These are phyloP conservation scores for Artibeus jamaicensis DNA, from an alignment of 2,797 vertebrate genomes.

Conservation along the genomic window DNA sequence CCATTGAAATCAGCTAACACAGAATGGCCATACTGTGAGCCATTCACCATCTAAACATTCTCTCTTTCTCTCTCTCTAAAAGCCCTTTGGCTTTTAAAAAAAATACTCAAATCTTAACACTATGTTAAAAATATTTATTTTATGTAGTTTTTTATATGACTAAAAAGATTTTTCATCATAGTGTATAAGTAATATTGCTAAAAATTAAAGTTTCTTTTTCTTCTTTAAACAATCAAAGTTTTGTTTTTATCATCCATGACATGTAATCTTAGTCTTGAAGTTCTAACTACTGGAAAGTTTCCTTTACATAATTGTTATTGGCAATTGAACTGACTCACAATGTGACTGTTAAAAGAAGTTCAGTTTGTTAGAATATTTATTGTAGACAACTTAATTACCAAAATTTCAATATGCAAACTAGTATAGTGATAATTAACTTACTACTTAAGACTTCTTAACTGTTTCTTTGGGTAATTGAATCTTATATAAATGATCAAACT, in stretches of 20 bases:
- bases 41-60: neutral
- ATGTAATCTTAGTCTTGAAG: constrained; percentile 36
- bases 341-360: constrained; percentile 55
- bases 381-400: constrained; percentile 53
- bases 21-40: neutral
- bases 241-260: neutral
- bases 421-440: constrained; percentile 31
- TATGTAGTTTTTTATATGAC: neutral
- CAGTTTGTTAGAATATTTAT: constrained; percentile 37
- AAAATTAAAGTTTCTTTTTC: neutral
- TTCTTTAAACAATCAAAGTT: constrained; percentile 11
- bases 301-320: constrained; percentile 23
- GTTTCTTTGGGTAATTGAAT: neutral
- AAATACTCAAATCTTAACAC: neutral
- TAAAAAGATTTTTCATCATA: neutral
- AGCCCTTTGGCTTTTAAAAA: neutral
- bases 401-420: constrained; percentile 41
- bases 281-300: constrained; percentile 17
- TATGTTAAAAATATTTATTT: neutral
- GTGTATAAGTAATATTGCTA: neutral
- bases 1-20: neutral
- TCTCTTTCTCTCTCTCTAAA: neutral
- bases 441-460: constrained; percentile 2
- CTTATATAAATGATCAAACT: neutral
- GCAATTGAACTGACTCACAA: constrained; percentile 49